These are phyloP conservation scores for Amphibalanus amphitrite DNA, from an alignment of 1,140 invertebrate species.

Conservation along the genomic window DNA sequence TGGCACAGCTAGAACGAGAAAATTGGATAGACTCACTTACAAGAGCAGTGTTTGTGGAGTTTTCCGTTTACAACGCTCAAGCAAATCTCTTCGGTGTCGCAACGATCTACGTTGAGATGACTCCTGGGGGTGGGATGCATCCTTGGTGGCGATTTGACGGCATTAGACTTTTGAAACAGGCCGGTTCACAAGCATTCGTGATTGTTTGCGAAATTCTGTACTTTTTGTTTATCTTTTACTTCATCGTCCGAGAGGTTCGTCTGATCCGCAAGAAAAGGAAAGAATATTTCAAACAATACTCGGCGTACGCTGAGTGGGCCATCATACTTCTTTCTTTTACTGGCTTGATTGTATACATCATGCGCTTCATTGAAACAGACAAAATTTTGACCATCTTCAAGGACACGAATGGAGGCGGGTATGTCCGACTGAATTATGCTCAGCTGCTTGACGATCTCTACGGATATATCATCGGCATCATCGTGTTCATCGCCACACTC, in stretches of 20 bases:
- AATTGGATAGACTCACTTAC: conserved; percentile 36
- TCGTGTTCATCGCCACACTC: conserved; percentile 31
- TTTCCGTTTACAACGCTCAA: conserved; percentile 37
- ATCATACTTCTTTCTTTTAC: conserved; percentile 21
- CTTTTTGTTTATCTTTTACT: conserved; percentile 31
- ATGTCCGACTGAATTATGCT: conserved; percentile 33
- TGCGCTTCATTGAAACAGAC: background rate
- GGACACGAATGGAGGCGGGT: conserved; percentile 29
- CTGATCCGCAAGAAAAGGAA: conserved; percentile 19
- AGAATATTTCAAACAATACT: conserved; percentile 28
- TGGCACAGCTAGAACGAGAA: conserved; percentile 12
- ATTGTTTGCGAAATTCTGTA: conserved; percentile 27
- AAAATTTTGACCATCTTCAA: conserved; percentile 22
- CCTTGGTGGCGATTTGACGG: conserved; percentile 25
- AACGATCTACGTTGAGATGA: conserved; percentile 32
- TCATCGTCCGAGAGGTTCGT: conserved; percentile 28
- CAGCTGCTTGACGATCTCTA: conserved; percentile 31
- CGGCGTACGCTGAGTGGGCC: conserved; percentile 29
- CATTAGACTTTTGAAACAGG: conserved; percentile 24
- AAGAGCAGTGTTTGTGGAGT: conserved; percentile 36
- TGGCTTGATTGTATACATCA: background rate
- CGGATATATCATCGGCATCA: conserved; percentile 28
- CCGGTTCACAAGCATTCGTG: conserved; percentile 17
- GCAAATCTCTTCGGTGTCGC: conserved; percentile 29
- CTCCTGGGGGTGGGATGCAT: conserved; percentile 33